Base-by-base conservation (phyloP, 2,797 vertebrate genomes). In the Hemitrygon akajei region DNA sequence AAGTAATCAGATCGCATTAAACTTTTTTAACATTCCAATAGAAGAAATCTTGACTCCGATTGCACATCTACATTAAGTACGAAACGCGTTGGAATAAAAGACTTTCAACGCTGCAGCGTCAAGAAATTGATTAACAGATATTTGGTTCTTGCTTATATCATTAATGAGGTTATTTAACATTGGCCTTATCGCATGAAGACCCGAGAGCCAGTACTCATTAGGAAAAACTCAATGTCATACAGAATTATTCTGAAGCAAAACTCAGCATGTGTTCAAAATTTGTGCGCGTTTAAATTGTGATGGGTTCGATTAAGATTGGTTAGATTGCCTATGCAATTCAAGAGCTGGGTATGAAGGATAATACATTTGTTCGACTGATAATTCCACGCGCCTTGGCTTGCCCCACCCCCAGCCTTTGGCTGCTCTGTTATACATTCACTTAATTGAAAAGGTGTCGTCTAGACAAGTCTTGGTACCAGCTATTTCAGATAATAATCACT, bases 401-500 rank as follows among this genome's bases (percentile, higher is more conserved):
- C 20, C n/a, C n/a, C 87, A 66, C 0, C 27, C n/a, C n/a, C 87
- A 66, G 0, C 27, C 63, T 20, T 47, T 92, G 34, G n/a, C 37
- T 27, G n/a, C 37, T 47, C 66, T 86, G 5, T 40, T 14, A 14
- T 82, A 20, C 56, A 47, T 11, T 69, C 91, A 71, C 92, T 93
- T 93, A 86, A 93, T 94, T 91, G 79, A 94, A 47, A 93, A 94
- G 94, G 94, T 94, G 93, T 95, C 95, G 95, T 95, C 95, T 95
- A 95, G 94, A 94, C 95, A 94, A 94, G 93, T 94, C 94, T 95
- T 92, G 91, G 82, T 75, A 94, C 75, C 93, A 47, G 94, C 93
- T 96, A 95, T 93, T 94, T 94, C 94, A 94, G 95, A 95, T 95
- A 25, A 40, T 22, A 18, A 14, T 73, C 69, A 6, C 27, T n/a